These are phyloP conservation scores for Campaea margaritaria DNA, from an alignment of 2,888 invertebrate species.

Conservation along the genomic window DNA sequence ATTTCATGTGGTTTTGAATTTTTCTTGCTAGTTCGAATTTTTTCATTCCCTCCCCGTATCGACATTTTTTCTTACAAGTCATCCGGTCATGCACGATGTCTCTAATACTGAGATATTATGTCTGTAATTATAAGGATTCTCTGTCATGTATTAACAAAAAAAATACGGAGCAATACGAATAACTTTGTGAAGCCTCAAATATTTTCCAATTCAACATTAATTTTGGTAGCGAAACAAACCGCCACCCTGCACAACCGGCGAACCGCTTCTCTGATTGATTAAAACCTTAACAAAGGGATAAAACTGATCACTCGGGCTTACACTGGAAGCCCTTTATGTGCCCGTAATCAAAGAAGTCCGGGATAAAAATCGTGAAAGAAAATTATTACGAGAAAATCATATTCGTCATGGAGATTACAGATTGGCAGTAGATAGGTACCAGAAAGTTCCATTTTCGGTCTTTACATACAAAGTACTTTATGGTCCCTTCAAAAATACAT, in stretches of 20 bases:
- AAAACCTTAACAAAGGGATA: conserved; percentile 83
- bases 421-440: not conserved
- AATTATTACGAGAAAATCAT: conserved; percentile 66
- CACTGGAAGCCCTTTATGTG: conserved; percentile 79
- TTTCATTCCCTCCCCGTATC: no score
- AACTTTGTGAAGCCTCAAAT: conserved; percentile 3
- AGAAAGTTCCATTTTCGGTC: no score
- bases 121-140: no score
- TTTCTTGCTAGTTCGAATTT: no score
- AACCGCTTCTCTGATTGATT: conserved; percentile 78
- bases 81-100: no score
- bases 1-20: no score
- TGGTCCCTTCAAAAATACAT: no score
- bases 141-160: no score
- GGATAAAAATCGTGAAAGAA: conserved; percentile 67
- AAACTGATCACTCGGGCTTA: conserved; percentile 80
- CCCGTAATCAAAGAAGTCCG: conserved; percentile 78
- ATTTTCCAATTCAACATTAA: conserved; percentile 7
- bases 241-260: conserved; percentile 45
- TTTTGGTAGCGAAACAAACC: conserved; percentile 16
- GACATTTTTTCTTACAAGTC: no score
- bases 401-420: conserved; percentile 26
- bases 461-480: no score
- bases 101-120: no score
- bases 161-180: not conserved